Evolutionary conservation across 2,113 vertebrate genomes (phyloP), one percentile per base, ranked within the genome.

Genomic region (Arvicanthis niloticus): DNA sequence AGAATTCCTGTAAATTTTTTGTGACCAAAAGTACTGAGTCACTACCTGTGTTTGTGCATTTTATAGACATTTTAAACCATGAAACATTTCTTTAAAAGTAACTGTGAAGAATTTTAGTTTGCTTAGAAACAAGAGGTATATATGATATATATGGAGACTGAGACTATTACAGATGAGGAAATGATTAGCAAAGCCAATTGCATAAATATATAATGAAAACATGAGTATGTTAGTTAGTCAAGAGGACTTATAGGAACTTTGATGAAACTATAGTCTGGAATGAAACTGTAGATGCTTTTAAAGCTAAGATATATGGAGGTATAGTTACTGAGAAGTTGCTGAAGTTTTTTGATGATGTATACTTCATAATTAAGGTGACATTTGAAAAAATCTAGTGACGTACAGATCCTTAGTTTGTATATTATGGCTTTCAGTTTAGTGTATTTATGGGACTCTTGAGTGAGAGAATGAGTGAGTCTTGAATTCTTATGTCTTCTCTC

Each of bases 21-120:
- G 58, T 94, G 67, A 72, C 68, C 94, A 37, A 82, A 78, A 96
- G 82, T 53, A 5, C 31, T 91, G 91, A 89, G 76, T 89, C 72
- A 67, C 11, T 72, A 67, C 45, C 84, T n/a, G 17, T 91, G 70
- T 40, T 91, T 92, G 48, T 29, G 93, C 90, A 95, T 68, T 86
- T 45, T 84, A 76, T 29, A 82, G 24, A 67, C 94, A 94, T 89
- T 88, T 88, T 77, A 89, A 93, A 90, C 95, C 78, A 3, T 62
- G 37, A 91, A 10, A 40, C 12, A 86, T 84, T 73, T 87, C 31
- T 95, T 29, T 56, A n/a, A 31, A n/a, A 31, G 60, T 86, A 56
- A 78, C 91, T 91, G 65, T 86, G 67, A 11, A 29, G 24, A 42
- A 78, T 91, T 53, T 84, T 75, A 60, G 24, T 89, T 48, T 81